Evolutionary conservation across 2,888 invertebrate genomes (phyloP), one percentile per base, ranked within the genome.

Genomic region (Eilema sororculum): DNA sequence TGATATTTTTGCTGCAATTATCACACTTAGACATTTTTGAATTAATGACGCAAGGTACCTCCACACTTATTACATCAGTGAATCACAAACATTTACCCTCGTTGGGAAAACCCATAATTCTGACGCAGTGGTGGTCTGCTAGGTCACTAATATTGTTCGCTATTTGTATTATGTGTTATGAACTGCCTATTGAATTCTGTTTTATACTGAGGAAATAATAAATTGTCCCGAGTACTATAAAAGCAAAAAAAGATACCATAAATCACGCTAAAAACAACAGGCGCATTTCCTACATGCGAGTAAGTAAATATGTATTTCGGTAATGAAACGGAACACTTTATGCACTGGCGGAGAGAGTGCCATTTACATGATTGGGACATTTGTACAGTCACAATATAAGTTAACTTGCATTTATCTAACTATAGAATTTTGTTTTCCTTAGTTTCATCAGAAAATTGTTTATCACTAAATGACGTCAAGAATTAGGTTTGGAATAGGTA

Each of bases 251-350:
- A 46, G 20, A 16, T 6, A n/a, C 52, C n/a, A 52, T 52, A 52
- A n/a, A 52, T 52, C n/a, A 52, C 20, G n/a, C 52, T n/a, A n/a
- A 52, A 52, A 20, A 52, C 52, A 52, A n/a, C n/a, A 52, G 9
- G 52, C 20, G n/a, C n/a, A 9, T 52, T 52, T n/a, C 52, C 52
- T 52, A n/a, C 52, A 52, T n/a, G 20, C 52, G 52, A 52, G 13
- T 46, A 46, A 46, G n/a, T 52, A 52, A n/a, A n/a, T 58, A 52
- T n/a, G n/a, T 52, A 52, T 52, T 52, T 52, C 52, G 52, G 52
- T 52, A 52, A 52, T 52, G 52, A 52, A 52, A 52, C 52, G 52
- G 52, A 52, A 52, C 52, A 52, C 52, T 52, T 52, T 52, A n/a
- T 52, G n/a, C 52, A 52, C 20, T 52, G 52, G 52, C 52, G 9